Evolutionary conservation across 2,888 invertebrate species (phyloP).

Genomic region (Gasteruption jaculator): DNA sequence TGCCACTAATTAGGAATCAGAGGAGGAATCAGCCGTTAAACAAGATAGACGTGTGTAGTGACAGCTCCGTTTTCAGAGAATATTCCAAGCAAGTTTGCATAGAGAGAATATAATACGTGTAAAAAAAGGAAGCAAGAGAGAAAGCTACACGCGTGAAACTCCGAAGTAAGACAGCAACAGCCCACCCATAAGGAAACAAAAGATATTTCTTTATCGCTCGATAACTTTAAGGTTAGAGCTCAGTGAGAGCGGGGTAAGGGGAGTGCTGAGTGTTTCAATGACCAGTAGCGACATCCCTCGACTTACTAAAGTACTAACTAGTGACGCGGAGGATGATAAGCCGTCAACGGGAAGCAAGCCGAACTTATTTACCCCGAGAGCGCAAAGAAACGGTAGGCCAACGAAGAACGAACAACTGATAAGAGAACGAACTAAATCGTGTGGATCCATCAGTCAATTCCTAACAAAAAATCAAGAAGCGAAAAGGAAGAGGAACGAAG

Average conservation of each 20-base stretch:
- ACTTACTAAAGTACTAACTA: neutral
- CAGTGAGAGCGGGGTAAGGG: too few species aligned
- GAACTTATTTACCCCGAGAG: neutral
- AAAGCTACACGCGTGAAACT: too few species aligned
- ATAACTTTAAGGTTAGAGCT: conserved; percentile 1
- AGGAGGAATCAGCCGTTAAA: too few species aligned
- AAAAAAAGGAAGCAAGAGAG: too few species aligned
- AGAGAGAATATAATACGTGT: too few species aligned
- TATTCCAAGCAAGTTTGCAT: too few species aligned
- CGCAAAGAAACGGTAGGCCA: conserved; percentile 3
- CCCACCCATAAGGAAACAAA: too few species aligned
- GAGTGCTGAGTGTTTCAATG: conserved; percentile 6
- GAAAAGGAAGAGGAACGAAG: conserved; percentile 6
- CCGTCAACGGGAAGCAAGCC: neutral
- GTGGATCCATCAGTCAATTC: conserved; percentile 10
- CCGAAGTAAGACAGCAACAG: too few species aligned
- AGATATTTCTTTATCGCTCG: neutral
- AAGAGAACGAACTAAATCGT: conserved; percentile 8
- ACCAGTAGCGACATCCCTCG: conserved; percentile 11
- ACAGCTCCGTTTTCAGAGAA: conserved; percentile 1
- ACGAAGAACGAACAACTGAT: conserved; percentile 1
- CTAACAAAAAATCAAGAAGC: neutral
- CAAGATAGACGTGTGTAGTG: conserved; percentile 1
- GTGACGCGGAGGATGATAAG: neutral
- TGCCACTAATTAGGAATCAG: too few species aligned